Base-by-base conservation (phyloP, 2,797 vertebrate genomes). In the Enteromius fasciolatus region DNA sequence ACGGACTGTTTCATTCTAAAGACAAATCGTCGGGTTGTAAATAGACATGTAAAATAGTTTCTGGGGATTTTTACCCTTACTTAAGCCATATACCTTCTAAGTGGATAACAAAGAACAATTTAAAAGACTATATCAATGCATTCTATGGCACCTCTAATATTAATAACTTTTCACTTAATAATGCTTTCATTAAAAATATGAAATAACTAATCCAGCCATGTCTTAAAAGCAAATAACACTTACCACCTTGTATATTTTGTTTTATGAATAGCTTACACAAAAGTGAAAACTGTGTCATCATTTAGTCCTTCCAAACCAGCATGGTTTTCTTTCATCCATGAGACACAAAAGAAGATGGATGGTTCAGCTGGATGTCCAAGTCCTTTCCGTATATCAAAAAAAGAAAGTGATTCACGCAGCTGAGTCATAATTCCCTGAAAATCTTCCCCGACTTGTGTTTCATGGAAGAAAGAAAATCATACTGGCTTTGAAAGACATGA, bases 371-470 rank as follows among this genome's bases (percentile, higher is more conserved):
- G 31, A 54, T 39, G 31, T n/a, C 50, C 18, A 9, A 36, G 31
- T 75, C 50, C 7, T 57, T 57, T 14, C 18, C 20, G 36, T 36
- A 23, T 14, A 54, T 74, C 31, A 74, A 57, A 74, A 74, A 75
- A n/a, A 6, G 3, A 75, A 57, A 33, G 20, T 75, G 72, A 75
- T 39, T 75, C 72, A 39, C 50, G 23, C 31, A 5, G 33, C 33
- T 57, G 72, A 75, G 74, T 76, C 54, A 76, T 61, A 61, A 76
- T 61, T 76, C n/a, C 36, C 74, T 44, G 33, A 59, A 76, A 74
- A 57, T 59, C 33, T 44, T 61, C 74, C 52, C 15, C 4, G 36
- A 6, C 36, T 61, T 44, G 36, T 18, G 36, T 59, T 59, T 41
- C 73, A 57, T 41, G 14, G 52, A 76, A 11, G 74, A 76, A 61